Percentiles rank a stretch among this genome's conserved stretches.
phyloP scores from a whole-genome alignment of 2,888 invertebrate species.

The Microplitis deprimator region DNA sequence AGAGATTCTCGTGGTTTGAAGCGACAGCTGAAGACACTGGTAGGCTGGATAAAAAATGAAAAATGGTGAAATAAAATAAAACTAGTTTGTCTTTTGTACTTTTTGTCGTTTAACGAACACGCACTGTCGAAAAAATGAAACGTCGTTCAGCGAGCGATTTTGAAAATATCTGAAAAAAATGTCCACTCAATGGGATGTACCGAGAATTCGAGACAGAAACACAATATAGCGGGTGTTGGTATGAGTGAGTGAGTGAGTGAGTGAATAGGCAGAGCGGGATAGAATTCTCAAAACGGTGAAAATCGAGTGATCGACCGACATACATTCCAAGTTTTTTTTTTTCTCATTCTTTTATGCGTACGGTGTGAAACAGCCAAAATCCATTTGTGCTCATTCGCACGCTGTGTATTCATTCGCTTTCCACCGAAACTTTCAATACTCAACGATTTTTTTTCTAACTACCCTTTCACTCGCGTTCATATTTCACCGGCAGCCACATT shows the following conservation, averaged over 20 bases:
- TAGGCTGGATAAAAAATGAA: background rate
- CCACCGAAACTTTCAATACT: background rate
- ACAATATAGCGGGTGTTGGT: constrained; percentile 5
- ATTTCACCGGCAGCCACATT: background rate
- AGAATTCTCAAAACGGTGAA: constrained; percentile 16
- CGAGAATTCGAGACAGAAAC: constrained; percentile 2
- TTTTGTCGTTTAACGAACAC: background rate
- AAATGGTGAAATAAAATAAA: constrained; percentile 4
- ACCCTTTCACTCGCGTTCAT: background rate
- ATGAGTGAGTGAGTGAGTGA: constrained; percentile 6
- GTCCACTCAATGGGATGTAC: background rate
- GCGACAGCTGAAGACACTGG: constrained; percentile 12
- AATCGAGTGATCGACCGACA: constrained; percentile 18
- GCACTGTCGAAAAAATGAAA: constrained; percentile 4
- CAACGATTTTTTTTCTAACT: background rate
- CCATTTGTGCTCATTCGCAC: constrained; percentile 13
- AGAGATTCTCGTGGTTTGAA: constrained; percentile 5
- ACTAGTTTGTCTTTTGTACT: background rate
- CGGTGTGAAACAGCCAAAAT: constrained; percentile 10
- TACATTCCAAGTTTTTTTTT: constrained; percentile 22
- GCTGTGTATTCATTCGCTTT: constrained; percentile 3
- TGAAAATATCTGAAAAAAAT: constrained; percentile 7
- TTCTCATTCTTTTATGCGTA: constrained; percentile 9
- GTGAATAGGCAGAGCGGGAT: constrained; percentile 10
- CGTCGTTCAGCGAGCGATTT: background rate